Evolutionary conservation across 1,140 invertebrate species (phyloP).

Genomic region (Tetraneura akinire): DNA sequence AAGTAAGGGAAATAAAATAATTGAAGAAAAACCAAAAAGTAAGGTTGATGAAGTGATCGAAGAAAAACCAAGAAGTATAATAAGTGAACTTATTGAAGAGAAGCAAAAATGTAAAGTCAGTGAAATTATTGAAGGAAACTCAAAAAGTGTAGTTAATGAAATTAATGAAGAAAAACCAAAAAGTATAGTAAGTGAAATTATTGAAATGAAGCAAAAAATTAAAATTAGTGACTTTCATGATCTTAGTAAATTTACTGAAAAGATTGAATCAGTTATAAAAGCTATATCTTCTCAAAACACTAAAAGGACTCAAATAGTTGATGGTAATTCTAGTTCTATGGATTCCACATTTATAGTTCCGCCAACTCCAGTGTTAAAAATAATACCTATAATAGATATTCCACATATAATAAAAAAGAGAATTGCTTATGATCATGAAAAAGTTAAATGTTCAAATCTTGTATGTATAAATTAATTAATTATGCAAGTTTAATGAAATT

Average conservation of each 20-base stretch:
- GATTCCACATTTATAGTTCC: not conserved
- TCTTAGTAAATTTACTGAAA: no score
- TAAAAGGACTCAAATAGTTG: no score
- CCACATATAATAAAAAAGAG: not conserved
- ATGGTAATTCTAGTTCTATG: no score
- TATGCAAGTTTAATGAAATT: not conserved
- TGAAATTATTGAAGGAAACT: not conserved
- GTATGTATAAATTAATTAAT: not conserved
- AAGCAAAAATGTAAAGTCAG: not conserved
- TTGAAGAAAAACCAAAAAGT: not conserved
- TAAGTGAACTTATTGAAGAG: not conserved
- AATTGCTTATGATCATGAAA: conserved; percentile 15
- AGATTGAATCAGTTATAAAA: no score
- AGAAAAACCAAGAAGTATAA: not conserved
- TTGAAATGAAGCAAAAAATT: not conserved
- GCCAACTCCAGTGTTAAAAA: conserved; percentile 24
- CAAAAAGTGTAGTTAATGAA: no score
- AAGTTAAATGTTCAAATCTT: not conserved
- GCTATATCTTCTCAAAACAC: no score
- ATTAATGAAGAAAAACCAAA: no score
- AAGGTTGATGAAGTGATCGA: not conserved
- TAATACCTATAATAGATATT: not conserved
- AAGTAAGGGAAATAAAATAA: no score
- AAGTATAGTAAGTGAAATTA: no score
- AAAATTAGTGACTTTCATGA: no score